These are phyloP conservation scores for Sitodiplosis mosellana DNA, from an alignment of 1,140 invertebrate species.

Conservation along the genomic window DNA sequence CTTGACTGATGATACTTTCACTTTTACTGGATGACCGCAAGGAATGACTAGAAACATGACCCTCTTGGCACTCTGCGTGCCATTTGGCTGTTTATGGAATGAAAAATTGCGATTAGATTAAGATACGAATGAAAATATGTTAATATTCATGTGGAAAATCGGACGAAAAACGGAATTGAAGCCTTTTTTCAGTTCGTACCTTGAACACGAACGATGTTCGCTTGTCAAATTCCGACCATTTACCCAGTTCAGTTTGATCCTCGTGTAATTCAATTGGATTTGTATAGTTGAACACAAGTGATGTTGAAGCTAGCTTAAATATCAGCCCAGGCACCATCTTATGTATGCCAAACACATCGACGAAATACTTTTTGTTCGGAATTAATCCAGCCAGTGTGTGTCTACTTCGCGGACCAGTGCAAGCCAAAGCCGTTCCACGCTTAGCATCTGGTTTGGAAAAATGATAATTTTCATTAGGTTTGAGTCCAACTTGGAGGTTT, in stretches of 20 bases:
- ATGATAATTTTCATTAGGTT: background rate
- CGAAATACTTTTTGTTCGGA: constrained; percentile 15
- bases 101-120: too few relatives aligned
- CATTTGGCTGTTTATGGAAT: background rate
- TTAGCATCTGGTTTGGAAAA: background rate
- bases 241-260: constrained; percentile 13
- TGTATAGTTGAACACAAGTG: constrained; percentile 18
- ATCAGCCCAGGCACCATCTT: constrained; percentile 17
- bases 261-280: constrained; percentile 14
- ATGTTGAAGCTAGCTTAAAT: constrained; percentile 12
- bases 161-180: too few relatives aligned
- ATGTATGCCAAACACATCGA: constrained; percentile 20
- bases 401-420: constrained; percentile 16
- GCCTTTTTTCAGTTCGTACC: too few relatives aligned
- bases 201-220: constrained; percentile 21
- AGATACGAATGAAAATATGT: too few relatives aligned
- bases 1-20: constrained; percentile 11
- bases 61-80: constrained; percentile 5
- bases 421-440: constrained; percentile 9
- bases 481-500: background rate
- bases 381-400: constrained; percentile 13
- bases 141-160: too few relatives aligned
- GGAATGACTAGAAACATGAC: constrained; percentile 18
- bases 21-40: constrained; percentile 18
- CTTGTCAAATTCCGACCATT: constrained; percentile 17